A percentile compares a stretch with the other conserved stretches of the same genome.
Conservation (phyloP, 2,113 vertebrate species). For the Pterocles gutturalis region DNA sequence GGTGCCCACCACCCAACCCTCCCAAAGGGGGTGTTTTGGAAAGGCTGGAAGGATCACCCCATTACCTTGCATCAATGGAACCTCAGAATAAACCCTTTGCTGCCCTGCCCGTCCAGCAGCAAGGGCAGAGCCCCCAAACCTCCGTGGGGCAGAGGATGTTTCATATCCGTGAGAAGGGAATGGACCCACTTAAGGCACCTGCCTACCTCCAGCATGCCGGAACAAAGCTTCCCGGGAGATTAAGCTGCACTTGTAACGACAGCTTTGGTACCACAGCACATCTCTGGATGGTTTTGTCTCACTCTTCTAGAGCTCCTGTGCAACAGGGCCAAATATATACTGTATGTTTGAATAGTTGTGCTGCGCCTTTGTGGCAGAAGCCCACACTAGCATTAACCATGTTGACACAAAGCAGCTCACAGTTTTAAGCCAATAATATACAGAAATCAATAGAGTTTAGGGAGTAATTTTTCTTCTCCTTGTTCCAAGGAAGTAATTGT, state of each 20-base stretch:
- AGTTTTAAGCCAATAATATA: constrained; percentile 14
- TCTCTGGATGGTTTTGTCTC: background rate
- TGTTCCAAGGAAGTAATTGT: background rate
- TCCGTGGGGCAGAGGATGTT: background rate
- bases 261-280: background rate
- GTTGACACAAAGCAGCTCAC: background rate
- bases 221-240: background rate
- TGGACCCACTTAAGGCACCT: background rate
- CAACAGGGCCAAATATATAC: background rate
- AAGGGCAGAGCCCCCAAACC: background rate
- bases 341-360: background rate
- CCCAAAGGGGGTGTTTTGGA: background rate
- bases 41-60: background rate
- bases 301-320: background rate
- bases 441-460: background rate
- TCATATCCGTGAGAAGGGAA: no score
- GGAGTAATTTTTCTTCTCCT: constrained; percentile 25
- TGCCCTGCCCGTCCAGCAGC: background rate
- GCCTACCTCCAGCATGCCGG: background rate
- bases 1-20: no score
- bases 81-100: background rate
- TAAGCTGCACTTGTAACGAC: background rate
- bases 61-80: rapidly evolving
- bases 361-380: background rate
- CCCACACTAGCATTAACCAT: background rate